phyloP scores from a whole-genome alignment of 2,888 invertebrate species.

The Dolomedes plantarius region DNA sequence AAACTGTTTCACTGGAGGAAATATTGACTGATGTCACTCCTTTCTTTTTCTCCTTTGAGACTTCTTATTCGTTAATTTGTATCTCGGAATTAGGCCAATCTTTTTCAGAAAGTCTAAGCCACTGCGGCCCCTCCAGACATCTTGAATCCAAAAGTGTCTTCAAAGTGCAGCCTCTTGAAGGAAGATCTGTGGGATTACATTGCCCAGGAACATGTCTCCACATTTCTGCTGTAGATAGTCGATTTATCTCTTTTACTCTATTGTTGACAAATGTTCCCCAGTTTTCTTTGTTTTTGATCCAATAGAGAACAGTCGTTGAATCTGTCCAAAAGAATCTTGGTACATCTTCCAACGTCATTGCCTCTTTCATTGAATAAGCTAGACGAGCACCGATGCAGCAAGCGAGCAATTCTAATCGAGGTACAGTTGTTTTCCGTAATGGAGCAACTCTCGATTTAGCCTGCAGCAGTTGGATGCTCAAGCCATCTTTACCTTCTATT shows the following conservation, averaged over 20 bases:
- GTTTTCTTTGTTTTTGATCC: neutral
- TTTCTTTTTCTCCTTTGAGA: no score
- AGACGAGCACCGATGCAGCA: no score
- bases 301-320: neutral
- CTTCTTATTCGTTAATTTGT: no score
- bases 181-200: neutral
- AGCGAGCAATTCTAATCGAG: neutral
- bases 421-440: no score
- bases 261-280: constrained; percentile 11
- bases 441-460: no score
- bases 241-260: neutral
- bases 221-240: neutral
- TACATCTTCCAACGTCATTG: no score
- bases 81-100: constrained; percentile 13
- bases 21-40: no score
- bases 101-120: neutral
- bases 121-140: neutral
- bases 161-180: constrained; percentile 9
- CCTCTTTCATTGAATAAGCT: no score
- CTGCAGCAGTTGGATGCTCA: no score
- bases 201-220: neutral
- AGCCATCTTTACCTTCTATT: no score
- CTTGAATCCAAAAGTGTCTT: constrained; percentile 5
- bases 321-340: constrained; percentile 4
- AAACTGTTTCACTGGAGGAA: no score